Evolutionary conservation across 2,888 invertebrate genomes (phyloP), one percentile per base, ranked within the genome.

Genomic region (Epinotia brunnichana): DNA sequence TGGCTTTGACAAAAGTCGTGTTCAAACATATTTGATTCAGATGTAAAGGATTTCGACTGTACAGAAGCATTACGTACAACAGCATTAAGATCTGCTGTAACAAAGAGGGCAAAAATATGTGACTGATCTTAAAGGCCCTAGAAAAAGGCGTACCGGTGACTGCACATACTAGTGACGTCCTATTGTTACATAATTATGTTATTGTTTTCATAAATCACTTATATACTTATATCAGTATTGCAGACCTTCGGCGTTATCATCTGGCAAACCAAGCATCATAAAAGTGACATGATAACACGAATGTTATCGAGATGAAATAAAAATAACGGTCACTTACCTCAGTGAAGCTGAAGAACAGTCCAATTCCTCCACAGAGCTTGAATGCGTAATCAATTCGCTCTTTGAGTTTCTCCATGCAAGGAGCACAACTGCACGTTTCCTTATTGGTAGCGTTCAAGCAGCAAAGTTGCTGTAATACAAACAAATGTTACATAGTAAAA

Each of bases 331-430:
- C 17, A 21, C 7, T 94, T 94, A 98, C 99, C 97, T 99, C 99
- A 61, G 98, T 98, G 85, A 99, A 99, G 86, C 98, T 98, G 94
- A 99, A 99, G 94, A 99, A 98, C 35, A 99, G 94, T 71, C 98
- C 98, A 81, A 99, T 96, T 74, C 98, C 98, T 62, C 99, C 99
- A 80, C 97, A 97, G 19, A 97, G 93, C 85, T 97, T 97, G 84
- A 98, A 97, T 1, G 97, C 98, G 86, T 96, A 96, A 83, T 96
- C 96, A 80, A 98, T 97, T 39, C 95, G 96, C 77, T 94, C 95
- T 85, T 96, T 96, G 72, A 97, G 91, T 86, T 94, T 95, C 10
- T 94, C 94, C 92, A 96, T 95, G 87, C 98, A 98, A 0, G 96
- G 94, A 39, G 94, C 90, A 85, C 97, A 98, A 76, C 91, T 88